phyloP scores from a whole-genome alignment of 2,797 vertebrate species.

The Sebastes steindachneri region DNA sequence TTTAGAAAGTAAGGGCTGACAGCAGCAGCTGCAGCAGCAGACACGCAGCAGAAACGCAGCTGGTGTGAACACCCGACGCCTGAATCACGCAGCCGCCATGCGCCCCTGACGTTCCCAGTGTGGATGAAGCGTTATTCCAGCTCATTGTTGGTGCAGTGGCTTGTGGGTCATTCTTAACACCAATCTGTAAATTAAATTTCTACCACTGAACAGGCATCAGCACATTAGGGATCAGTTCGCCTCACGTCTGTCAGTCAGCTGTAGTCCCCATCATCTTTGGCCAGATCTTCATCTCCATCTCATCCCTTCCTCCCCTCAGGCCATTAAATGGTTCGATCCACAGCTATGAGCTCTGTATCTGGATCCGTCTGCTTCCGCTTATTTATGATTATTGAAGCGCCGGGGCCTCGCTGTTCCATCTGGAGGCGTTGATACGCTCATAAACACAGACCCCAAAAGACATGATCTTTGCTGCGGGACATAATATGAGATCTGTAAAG shows the following conservation, averaged over 20 bases:
- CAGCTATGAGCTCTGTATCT: conserved; percentile 13
- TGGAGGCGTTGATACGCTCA: conserved; percentile 22
- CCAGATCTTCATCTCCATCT: background rate
- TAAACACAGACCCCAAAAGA: conserved; percentile 45
- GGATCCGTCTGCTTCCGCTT: conserved; percentile 22
- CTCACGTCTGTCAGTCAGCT: conserved; percentile 1
- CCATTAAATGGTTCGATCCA: conserved; percentile 12
- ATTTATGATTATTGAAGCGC: conserved; percentile 53
- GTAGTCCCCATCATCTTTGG: background rate
- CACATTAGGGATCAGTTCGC: background rate
- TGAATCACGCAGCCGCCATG: no score
- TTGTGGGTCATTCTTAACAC: background rate
- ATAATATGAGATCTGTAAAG: conserved; percentile 4
- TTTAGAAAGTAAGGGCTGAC: no score
- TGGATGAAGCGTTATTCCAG: background rate
- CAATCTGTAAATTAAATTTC: background rate
- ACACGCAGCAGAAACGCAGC: no score
- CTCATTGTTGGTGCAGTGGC: background rate
- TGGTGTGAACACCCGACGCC: no score
- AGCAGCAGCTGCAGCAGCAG: no score
- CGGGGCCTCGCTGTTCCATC: conserved; percentile 21
- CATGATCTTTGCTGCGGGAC: background rate
- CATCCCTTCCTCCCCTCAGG: background rate
- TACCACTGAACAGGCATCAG: background rate
- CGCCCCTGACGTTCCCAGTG: no score